Percentiles rank a stretch among this genome's conserved stretches.
Conservation (phyloP, 2,113 vertebrate species). For the Anarhynchus alexandrinus region DNA sequence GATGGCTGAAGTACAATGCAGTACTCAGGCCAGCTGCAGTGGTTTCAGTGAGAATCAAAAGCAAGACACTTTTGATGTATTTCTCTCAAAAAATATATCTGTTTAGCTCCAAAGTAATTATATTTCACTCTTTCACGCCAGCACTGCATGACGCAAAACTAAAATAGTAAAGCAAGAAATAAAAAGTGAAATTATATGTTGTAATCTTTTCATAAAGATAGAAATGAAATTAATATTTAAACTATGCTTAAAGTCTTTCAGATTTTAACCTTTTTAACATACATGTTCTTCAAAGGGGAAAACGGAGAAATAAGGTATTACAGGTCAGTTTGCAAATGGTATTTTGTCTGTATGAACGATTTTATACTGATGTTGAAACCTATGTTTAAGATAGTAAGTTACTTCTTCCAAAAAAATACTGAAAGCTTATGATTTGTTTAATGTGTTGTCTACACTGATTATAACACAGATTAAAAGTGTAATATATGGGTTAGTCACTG, state of each 20-base stretch:
- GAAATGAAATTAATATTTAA: neutral
- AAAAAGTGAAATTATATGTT: neutral
- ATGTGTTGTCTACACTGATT: conserved; percentile 7
- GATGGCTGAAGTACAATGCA: neutral
- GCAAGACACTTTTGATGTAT: neutral
- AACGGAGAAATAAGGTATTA: neutral
- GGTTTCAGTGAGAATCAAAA: neutral
- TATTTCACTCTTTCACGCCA: neutral
- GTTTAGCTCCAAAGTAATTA: neutral
- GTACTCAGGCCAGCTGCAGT: neutral
- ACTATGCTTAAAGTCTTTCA: neutral
- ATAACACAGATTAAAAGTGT: neutral
- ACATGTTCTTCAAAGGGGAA: neutral
- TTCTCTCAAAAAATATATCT: rapidly evolving
- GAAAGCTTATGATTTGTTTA: neutral
- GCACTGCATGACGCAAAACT: neutral
- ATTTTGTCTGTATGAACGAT: neutral
- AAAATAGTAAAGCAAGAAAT: neutral
- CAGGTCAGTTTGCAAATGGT: neutral
- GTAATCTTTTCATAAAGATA: neutral
- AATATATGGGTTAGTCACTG: neutral
- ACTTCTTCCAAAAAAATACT: neutral
- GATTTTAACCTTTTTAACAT: neutral
- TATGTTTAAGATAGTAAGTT: neutral
- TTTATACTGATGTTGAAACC: neutral